Conservation (phyloP, 2,113 vertebrate species). For the Myodes glareolus region DNA sequence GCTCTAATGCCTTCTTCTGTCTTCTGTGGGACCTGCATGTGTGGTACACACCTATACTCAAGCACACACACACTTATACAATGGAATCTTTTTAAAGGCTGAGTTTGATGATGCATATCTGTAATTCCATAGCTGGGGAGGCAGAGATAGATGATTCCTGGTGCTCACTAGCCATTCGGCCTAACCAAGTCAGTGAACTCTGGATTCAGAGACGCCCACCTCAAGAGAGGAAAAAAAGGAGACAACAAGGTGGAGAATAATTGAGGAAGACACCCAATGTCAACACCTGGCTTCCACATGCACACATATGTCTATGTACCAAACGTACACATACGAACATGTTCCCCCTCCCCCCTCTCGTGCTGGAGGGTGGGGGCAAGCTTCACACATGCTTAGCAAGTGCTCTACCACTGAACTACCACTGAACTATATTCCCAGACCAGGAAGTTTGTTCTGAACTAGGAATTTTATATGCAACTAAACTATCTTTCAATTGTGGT, state of each 20-base stretch:
- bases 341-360: background rate
- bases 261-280: background rate
- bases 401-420: background rate
- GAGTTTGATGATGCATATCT: background rate
- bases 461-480: constrained; percentile 23
- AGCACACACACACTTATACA: background rate
- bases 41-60: background rate
- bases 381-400: background rate
- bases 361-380: background rate
- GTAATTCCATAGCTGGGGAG: background rate
- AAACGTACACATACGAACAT: background rate
- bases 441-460: background rate
- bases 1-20: background rate
- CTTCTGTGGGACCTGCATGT: background rate
- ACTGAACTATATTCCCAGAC: background rate
- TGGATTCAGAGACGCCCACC: background rate
- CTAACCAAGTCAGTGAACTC: background rate
- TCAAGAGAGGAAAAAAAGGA: background rate
- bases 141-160: background rate
- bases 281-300: background rate
- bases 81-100: background rate
- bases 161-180: background rate
- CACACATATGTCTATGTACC: background rate
- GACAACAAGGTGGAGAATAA: background rate
- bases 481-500: background rate